Evolutionary conservation across 2,113 vertebrate genomes (phyloP), one percentile per base, ranked within the genome.

Genomic region (Abramis brama): DNA sequence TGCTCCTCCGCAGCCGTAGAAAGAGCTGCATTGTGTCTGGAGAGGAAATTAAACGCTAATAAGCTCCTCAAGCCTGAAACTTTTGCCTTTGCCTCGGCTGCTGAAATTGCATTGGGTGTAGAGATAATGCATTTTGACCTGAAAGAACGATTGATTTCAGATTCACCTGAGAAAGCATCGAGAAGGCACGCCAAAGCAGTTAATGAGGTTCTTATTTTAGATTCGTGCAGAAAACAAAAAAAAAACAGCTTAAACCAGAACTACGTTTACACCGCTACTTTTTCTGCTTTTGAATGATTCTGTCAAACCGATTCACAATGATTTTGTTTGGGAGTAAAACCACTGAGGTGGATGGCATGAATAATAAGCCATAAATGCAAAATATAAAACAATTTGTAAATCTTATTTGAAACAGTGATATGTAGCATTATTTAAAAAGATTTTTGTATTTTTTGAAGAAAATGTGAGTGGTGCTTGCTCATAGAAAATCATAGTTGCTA

Each of bases 101-200:
- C 27, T 74, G 30, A 83, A 88, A 88, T 88, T 83, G 84, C 86
- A 66, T 66, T 66, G 66, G 17, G n/a, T 66, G 36, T 30, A 77
- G 25, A 74, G 80, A 83, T 79, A 83, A 86, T 66, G 73, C 80
- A 66, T 27, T 79, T 79, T 74, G 87, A 86, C 84, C 87, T 66
- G 71, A 57, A n/a, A 86, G 75, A 82, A 47, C 55, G 62, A 88
- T 85, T 59, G 64, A 36, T 83, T 88, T 88, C 77, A 79, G 84
- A 86, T 88, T 88, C 80, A 68, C 45, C 83, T 62, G 75, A 77
- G 75, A 52, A 77, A 55, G 75, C 75, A 77, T 52, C 8, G 74
- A 55, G 74, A 77, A 43, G 36, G 52, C 19, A 3, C 19, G 11
- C 59, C 27, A 59, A 66, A 66, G 60, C 43, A 47, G 23, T 64